phyloP scores from a whole-genome alignment of 2,113 vertebrate genomes.

The Paraplagusia blochii region DNA sequence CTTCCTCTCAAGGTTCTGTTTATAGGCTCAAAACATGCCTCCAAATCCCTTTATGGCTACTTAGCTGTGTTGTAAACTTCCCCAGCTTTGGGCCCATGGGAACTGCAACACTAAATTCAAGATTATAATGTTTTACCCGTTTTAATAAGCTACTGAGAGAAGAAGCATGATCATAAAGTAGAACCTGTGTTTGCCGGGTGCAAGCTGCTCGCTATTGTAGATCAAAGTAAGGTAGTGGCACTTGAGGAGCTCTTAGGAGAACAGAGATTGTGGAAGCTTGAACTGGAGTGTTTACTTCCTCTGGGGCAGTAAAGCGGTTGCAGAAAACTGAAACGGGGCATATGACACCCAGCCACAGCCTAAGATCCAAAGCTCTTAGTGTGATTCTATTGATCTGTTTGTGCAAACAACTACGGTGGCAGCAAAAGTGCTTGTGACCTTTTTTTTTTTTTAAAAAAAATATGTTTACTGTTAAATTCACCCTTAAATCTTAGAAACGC shows the following conservation, averaged over 20 bases:
- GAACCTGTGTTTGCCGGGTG: slow-evolving; percentile 9
- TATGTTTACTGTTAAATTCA: no score
- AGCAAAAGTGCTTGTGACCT: slow-evolving; percentile 6
- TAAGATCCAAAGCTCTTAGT: slow-evolving; percentile 47
- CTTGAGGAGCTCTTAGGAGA: slow-evolving; percentile 1
- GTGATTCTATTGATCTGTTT: slow-evolving; percentile 57
- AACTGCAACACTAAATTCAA: slow-evolving; percentile 29
- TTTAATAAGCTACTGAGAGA: slow-evolving; percentile 24
- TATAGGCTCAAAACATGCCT: slow-evolving; percentile 19
- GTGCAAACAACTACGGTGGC: slow-evolving; percentile 27
- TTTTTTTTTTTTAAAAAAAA: no score
- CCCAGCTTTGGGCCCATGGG: slow-evolving; percentile 23
- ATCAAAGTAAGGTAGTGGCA: slow-evolving; percentile 22
- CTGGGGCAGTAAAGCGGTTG: slow-evolving; percentile 17
- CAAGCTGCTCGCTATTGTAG: background rate
- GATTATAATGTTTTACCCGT: slow-evolving; percentile 41
- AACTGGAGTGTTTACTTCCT: slow-evolving; percentile 25
- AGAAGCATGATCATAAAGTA: slow-evolving; percentile 8
- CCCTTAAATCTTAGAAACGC: no score
- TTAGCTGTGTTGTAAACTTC: slow-evolving; percentile 51
- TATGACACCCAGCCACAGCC: slow-evolving; percentile 28
- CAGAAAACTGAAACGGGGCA: slow-evolving; percentile 24
- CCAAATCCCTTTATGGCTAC: slow-evolving; percentile 57
- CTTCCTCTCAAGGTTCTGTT: slow-evolving; percentile 26
- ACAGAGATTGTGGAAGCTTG: slow-evolving; percentile 8